Base-by-base conservation (phyloP, 2,797 vertebrate species). In the Macrochelys suwanniensis region DNA sequence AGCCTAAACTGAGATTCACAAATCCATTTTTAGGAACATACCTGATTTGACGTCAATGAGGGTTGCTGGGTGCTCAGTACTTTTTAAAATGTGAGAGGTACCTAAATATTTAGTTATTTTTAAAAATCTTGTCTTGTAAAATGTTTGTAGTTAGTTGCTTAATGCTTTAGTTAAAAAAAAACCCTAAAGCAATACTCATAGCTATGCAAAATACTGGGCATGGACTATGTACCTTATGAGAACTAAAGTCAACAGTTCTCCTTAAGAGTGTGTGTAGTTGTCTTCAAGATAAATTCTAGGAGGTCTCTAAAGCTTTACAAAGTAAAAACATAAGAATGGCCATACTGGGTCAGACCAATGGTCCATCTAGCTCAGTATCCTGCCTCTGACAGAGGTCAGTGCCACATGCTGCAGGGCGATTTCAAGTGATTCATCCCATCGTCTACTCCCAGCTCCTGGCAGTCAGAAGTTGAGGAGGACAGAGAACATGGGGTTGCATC, bases 231-330 rank as follows among this genome's bases (percentile, higher is more conserved):
- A 23, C 83, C 94, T 85, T 68, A 59, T 81, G 53, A 76, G 10
- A 37, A 84, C 10, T 80, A 33, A 92, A 61, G 42, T 59, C 71
- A 86, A 6, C 16, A 56, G 19, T 23, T 56, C 54, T 56, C 54
- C 54, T 56, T 56, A 56, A 56, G 49, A 88, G 11, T 71, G 33
- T 15, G 9, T 89, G 11, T 61, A 85, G 6, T 81, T 84, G 57
- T 9, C 93, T 2, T 7, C 80, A 90, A 89, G 37, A 92, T 54
- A 13, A 92, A 37, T 1, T 83, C 16, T 6, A 5, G 88, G 78
- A 65, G 37, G 31, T 77, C 45, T 76, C 12, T 54, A 92, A 79
- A 90, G 49, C 56, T 86, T 90, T 71, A 85, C 68, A 89, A 95
- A 88, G 11, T 53, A 53, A 53, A 53, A 53, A 53, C 54, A 10